Evolutionary conservation across 2,888 invertebrate genomes (phyloP).

Genomic region (Drosophila planitibia): DNA sequence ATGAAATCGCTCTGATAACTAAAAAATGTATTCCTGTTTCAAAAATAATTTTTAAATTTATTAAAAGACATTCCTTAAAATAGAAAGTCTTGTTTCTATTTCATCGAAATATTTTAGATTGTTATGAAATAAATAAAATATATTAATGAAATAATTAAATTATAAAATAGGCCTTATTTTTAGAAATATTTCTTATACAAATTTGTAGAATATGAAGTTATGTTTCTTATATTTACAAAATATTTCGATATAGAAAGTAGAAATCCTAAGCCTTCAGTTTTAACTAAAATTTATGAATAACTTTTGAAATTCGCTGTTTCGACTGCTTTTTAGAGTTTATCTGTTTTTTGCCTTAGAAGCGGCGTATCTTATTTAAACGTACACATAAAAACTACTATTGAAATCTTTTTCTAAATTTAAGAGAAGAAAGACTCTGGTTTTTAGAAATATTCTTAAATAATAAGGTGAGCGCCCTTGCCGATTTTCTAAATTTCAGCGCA

Average conservation of each 20-base stretch:
- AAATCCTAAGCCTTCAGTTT: not conserved
- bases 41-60: not conserved
- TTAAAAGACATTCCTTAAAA: not conserved
- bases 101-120: not conserved
- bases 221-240: not conserved
- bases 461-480: not conserved
- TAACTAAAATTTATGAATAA: not conserved
- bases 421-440: not conserved
- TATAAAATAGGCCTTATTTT: too few relatives aligned
- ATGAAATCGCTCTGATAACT: not conserved
- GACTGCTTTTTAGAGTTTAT: not conserved
- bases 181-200: not conserved
- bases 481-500: not conserved
- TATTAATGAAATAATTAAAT: too few relatives aligned
- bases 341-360: not conserved
- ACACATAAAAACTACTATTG: not conserved
- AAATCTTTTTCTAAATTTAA: not conserved
- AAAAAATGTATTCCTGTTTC: not conserved
- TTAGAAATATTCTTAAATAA: not conserved
- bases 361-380: not conserved
- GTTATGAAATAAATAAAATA: not conserved
- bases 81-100: not conserved
- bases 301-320: not conserved
- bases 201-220: not conserved
- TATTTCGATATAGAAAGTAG: not conserved